phyloP scores from a whole-genome alignment of 2,888 invertebrate species.

The Odontomyia ornata region DNA sequence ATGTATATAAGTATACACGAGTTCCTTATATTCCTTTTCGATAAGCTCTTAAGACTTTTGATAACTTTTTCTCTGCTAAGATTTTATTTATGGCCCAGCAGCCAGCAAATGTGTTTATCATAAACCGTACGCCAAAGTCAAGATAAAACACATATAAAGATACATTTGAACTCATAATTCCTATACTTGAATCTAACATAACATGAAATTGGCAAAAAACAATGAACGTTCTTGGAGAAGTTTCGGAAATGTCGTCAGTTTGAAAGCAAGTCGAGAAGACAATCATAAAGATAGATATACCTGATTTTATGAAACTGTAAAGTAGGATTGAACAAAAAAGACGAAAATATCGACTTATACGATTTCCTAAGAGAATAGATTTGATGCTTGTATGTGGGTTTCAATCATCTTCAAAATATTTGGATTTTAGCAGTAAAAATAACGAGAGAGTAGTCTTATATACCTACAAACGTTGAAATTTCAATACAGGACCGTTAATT shows the following conservation, averaged over 20 bases:
- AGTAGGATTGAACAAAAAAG: not conserved
- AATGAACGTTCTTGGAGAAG: constrained; percentile 9
- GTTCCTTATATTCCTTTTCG: constrained; percentile 47
- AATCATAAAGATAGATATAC: constrained; percentile 3
- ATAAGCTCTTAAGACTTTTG: constrained; percentile 51
- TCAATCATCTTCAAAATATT: no score
- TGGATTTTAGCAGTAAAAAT: no score
- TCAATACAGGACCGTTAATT: no score
- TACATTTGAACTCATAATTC: not conserved
- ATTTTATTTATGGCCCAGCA: constrained; percentile 45
- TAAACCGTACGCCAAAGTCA: constrained; percentile 32
- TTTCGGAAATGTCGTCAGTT: not conserved
- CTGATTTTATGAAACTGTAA: not conserved
- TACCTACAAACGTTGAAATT: no score
- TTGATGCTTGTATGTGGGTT: no score
- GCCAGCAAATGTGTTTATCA: constrained; percentile 39
- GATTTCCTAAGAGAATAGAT: no score
- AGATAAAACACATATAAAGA: constrained; percentile 34
- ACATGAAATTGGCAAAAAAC: constrained; percentile 15
- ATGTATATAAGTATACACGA: not conserved
- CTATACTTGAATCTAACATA: not conserved
- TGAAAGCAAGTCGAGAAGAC: not conserved
- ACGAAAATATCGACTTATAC: no score
- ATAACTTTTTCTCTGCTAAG: constrained; percentile 48
- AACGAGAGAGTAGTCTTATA: no score